These are phyloP conservation scores for Periparus ater DNA, from an alignment of 2,797 vertebrate genomes.

Conservation along the genomic window DNA sequence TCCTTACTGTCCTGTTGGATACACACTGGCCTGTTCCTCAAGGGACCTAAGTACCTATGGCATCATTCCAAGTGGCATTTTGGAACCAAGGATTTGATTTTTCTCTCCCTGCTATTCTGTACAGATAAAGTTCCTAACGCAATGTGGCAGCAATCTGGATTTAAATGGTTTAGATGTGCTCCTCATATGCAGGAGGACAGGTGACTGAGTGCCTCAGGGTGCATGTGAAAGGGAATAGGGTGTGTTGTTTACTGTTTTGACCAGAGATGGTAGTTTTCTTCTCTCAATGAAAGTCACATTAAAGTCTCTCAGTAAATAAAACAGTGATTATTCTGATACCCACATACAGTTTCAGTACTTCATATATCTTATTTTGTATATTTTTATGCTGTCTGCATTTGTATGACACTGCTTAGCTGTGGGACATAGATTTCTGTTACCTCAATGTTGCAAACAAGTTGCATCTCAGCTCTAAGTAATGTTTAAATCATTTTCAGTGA, in stretches of 20 bases:
- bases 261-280: neutral
- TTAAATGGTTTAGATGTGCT: neutral
- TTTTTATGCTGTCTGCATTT: neutral
- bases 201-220: neutral
- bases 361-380: neutral
- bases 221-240: neutral
- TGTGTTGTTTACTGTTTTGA: neutral
- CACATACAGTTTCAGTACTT: neutral
- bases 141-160: neutral
- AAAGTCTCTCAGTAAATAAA: neutral
- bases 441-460: neutral
- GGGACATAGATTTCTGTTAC: neutral
- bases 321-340: neutral
- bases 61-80: neutral
- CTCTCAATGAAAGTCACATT: neutral
- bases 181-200: neutral
- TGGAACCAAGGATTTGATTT: neutral
- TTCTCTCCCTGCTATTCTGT: neutral
- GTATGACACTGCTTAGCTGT: neutral
- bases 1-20: neutral
- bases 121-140: neutral
- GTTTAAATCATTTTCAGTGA: neutral
- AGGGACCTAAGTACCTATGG: fast-evolving
- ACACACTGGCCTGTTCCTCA: neutral
- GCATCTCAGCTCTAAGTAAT: neutral